These are phyloP conservation scores for Chaenocephalus aceratus DNA, from an alignment of 2,113 vertebrate species.

Conservation along the genomic window DNA sequence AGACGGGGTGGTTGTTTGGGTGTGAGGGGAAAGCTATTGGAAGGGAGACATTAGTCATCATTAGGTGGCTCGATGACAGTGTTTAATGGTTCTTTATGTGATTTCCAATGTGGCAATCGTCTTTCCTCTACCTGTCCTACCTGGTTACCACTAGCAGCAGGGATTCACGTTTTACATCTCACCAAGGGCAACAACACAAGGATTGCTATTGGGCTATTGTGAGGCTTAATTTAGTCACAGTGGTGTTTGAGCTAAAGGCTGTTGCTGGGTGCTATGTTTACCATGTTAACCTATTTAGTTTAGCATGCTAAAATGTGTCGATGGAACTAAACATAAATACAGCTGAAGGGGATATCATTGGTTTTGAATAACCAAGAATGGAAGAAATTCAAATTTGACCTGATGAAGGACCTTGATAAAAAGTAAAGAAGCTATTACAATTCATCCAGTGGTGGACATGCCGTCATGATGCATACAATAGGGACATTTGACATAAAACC, in stretches of 20 bases:
- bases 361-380: background rate
- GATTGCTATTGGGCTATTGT: background rate
- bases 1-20: slow-evolving; percentile 19
- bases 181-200: background rate
- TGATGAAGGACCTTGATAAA: background rate
- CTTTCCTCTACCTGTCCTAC: slow-evolving; percentile 89
- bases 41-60: slow-evolving; percentile 96
- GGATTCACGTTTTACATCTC: slow-evolving; percentile 72
- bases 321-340: background rate
- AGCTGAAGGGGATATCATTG: background rate
- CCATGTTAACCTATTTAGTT: background rate
- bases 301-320: background rate
- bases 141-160: slow-evolving; percentile 87
- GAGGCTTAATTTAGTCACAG: background rate
- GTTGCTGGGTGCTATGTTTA: background rate
- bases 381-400: background rate
- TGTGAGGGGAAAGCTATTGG: slow-evolving; percentile 13
- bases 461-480: too few species aligned
- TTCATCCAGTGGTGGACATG: too few species aligned
- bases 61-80: slow-evolving; percentile 91
- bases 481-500: too few species aligned
- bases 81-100: slow-evolving; percentile 91
- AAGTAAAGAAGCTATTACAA: background rate
- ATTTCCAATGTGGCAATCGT: slow-evolving; percentile 91
- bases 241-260: background rate